Evolutionary conservation across 2,888 invertebrate genomes (phyloP).

Genomic region (Campaea margaritaria): DNA sequence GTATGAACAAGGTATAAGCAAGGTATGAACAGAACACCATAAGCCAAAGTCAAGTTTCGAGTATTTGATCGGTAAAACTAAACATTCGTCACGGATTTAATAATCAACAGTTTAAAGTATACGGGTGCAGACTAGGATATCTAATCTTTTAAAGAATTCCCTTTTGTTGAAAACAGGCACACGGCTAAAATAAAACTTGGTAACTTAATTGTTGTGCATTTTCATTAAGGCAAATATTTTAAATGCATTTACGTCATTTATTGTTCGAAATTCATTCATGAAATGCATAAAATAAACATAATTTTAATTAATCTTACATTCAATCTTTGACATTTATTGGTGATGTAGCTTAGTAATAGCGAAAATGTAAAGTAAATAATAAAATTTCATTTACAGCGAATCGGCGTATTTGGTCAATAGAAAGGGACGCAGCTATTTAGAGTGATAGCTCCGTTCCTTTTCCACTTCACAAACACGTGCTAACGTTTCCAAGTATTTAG

Average conservation of each 20-base stretch:
- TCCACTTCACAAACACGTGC: too few species aligned
- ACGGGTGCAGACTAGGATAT: too few species aligned
- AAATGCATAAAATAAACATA: slow-evolving; percentile 40
- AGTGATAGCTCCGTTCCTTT: too few species aligned
- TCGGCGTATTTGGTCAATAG: too few species aligned
- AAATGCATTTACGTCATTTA: slow-evolving; percentile 33
- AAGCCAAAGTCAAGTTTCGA: too few species aligned
- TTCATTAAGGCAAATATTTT: slow-evolving; percentile 3
- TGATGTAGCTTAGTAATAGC: slow-evolving; percentile 36
- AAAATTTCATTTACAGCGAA: background rate
- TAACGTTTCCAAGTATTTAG: too few species aligned
- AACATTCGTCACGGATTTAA: too few species aligned
- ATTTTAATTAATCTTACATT: slow-evolving; percentile 41
- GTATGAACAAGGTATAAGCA: too few species aligned
- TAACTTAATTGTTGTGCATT: slow-evolving; percentile 17
- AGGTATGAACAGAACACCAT: too few species aligned
- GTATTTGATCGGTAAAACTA: too few species aligned
- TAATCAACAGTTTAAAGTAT: too few species aligned
- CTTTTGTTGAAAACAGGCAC: slow-evolving; percentile 12
- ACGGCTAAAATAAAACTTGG: slow-evolving; percentile 14
- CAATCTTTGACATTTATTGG: slow-evolving; percentile 47
- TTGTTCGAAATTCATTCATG: slow-evolving; percentile 23
- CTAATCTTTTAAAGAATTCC: background rate
- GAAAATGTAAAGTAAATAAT: background rate
- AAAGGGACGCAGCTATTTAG: too few species aligned